Evolutionary conservation across 1,140 invertebrate genomes (phyloP).

Genomic region (Eciton burchellii): DNA sequence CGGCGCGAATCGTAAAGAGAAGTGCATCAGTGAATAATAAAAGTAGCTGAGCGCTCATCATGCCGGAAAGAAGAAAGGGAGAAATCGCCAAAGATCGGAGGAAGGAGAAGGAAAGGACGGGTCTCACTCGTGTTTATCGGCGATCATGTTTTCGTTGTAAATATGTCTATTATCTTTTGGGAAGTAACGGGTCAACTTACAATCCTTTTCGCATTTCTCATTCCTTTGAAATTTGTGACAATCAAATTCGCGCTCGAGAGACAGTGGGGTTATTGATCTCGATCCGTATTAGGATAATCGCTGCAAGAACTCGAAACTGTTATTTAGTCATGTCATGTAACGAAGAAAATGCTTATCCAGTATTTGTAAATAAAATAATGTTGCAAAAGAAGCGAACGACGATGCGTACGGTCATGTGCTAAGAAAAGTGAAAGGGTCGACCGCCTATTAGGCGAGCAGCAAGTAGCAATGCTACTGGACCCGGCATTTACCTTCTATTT

Average conservation of each 20-base stretch:
- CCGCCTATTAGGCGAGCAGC: conserved; percentile 77
- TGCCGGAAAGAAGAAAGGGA: not conserved
- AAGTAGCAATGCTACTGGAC: conserved; percentile 73
- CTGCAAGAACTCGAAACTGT: not conserved
- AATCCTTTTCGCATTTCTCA: conserved; percentile 7
- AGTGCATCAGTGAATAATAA: conserved; percentile 52
- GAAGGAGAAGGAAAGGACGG: not conserved
- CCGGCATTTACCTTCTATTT: conserved; percentile 84
- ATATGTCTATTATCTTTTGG: conserved; percentile 9
- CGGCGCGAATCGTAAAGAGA: conserved; percentile 38
- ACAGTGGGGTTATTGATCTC: not conserved
- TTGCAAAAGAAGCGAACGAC: conserved; percentile 5
- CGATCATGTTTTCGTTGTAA: conserved; percentile 9
- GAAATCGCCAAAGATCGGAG: not conserved
- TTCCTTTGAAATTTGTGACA: not conserved
- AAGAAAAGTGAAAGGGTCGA: conserved; percentile 63
- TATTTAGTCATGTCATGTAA: not conserved
- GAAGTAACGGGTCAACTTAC: conserved; percentile 1
- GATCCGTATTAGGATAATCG: not conserved
- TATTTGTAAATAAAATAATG: conserved; percentile 13
- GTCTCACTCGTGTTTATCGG: conserved; percentile 15
- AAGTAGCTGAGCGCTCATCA: conserved; percentile 20
- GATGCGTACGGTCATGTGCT: not conserved
- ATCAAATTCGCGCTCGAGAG: not conserved
- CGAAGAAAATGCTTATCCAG: not conserved